A percentile compares a stretch with the other conserved stretches of the same genome.
These are phyloP conservation scores for Zootermopsis nevadensis DNA, from an alignment of 2,888 invertebrate genomes.

Conservation along the genomic window DNA sequence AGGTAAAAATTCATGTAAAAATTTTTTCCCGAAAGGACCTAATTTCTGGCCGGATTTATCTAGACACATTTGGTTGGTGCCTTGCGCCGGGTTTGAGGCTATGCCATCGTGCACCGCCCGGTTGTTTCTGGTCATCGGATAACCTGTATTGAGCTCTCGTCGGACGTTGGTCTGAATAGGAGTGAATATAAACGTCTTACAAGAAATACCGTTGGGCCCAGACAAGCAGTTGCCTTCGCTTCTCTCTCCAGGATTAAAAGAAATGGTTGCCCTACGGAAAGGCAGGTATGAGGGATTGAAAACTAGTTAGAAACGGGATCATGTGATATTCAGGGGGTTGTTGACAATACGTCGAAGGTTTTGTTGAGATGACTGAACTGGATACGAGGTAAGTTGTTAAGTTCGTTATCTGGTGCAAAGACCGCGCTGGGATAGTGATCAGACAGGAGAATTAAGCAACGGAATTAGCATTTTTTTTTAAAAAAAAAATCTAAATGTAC, in stretches of 20 bases:
- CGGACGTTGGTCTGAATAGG: not conserved
- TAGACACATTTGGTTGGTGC: too few species aligned
- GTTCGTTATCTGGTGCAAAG: too few species aligned
- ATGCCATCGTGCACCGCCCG: too few species aligned
- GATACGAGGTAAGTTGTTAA: not conserved
- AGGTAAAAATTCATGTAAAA: too few species aligned
- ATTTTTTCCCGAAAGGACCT: too few species aligned
- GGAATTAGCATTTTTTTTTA: not conserved
- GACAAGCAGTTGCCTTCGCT: constrained; percentile 1
- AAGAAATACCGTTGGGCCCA: constrained; percentile 49
- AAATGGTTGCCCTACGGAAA: not conserved
- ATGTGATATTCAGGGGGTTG: constrained; percentile 16
- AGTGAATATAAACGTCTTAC: constrained; percentile 32
- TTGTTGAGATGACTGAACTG: not conserved
- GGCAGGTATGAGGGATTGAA: not conserved
- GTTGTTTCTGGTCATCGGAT: not conserved
- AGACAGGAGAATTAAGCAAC: not conserved
- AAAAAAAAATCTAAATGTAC: not conserved
- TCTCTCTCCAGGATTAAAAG: not conserved
- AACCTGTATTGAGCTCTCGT: constrained; percentile 1
- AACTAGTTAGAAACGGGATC: constrained; percentile 17
- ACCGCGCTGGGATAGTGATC: not conserved
- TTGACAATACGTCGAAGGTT: not conserved
- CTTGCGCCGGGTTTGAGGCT: too few species aligned
- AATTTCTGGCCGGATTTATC: too few species aligned